Percentiles rank a stretch among this genome's conserved stretches.
Evolutionary conservation across 2,113 vertebrate species (phyloP).

Genomic region (Paraplagusia blochii): DNA sequence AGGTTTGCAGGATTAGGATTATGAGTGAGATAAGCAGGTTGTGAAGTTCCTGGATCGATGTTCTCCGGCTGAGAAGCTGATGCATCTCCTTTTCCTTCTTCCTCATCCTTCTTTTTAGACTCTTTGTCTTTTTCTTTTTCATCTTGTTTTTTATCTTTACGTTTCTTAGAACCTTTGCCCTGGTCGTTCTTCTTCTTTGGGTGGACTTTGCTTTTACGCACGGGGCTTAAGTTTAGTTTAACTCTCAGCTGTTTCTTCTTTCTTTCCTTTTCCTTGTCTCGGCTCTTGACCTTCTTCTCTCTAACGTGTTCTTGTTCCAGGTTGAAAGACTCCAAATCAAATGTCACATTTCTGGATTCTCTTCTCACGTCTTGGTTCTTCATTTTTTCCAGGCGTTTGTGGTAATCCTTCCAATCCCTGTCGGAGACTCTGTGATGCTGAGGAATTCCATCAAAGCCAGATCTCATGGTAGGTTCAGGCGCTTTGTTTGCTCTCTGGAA

Average conservation of each 20-base stretch:
- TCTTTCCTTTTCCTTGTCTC: slow-evolving; percentile 20
- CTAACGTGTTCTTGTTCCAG: slow-evolving; percentile 13
- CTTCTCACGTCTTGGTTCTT: slow-evolving; percentile 35
- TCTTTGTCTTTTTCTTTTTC: slow-evolving; percentile 15
- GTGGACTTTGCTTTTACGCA: slow-evolving; percentile 76
- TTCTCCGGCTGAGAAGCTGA: neutral
- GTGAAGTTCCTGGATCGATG: neutral
- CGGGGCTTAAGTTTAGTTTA: slow-evolving; percentile 80
- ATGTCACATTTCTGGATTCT: slow-evolving; percentile 68
- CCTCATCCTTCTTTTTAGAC: slow-evolving; percentile 6
- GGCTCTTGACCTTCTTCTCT: slow-evolving; percentile 13
- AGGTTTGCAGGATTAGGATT: neutral
- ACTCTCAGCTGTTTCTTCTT: slow-evolving; percentile 63
- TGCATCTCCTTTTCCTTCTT: neutral
- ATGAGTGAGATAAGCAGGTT: neutral
- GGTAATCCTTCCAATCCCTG: neutral
- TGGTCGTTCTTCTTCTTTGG: slow-evolving; percentile 54
- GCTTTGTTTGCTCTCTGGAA: slow-evolving; percentile 53
- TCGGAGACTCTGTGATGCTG: slow-evolving; percentile 20
- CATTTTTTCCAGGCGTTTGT: slow-evolving; percentile 26
- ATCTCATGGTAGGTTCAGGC: slow-evolving; percentile 22
- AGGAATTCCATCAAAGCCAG: slow-evolving; percentile 13
- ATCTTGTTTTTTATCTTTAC: slow-evolving; percentile 36
- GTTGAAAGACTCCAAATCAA: slow-evolving; percentile 60
- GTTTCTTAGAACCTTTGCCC: slow-evolving; percentile 30